Base-by-base conservation (phyloP, 2,888 invertebrate species). In the Conistra vaccinii region DNA sequence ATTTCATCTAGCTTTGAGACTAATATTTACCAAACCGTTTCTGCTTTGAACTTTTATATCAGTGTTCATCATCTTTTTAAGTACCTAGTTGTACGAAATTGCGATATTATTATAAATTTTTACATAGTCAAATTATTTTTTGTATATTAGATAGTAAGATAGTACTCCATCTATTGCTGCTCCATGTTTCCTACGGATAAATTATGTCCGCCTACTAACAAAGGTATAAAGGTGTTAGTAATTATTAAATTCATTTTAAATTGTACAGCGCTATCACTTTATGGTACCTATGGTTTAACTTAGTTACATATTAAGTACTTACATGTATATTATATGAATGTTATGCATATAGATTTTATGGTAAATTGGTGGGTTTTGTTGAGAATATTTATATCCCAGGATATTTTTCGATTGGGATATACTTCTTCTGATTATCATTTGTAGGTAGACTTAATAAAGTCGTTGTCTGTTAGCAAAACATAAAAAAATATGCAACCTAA, bases 161-260 rank as follows among this genome's bases (percentile, higher is more conserved):
- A 48, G 7, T 23, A 53, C 45, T 81, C 61, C 69, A 80, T 69
- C 1, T 58, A 32, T 55, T 42, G 35, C 14, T 80, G 5, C 53
- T 73, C 69, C 23, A 20, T 58, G 48, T 53, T 29, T 17, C 6
- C 4, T 45, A 42, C 68, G n/a, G 68, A 83, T 87, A 73, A 85
- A 78, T 85, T 80, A 87, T 73, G 69, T 62, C 68, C 58, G 61
- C 66, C 75, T 66, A 61, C 76, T 63, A 73, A 75, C 48, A 60
- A 68, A 81, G 77, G 85, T 78, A 84, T 68, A 76, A 85, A 85
- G 80, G 74, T 74, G 85, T 82, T 65, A 42, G 77, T 85, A 82
- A 85, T 87, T 87, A 85, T 83, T 80, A 80, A 82, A 85, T 85
- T 82, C 67, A 80, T 82, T 87, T 72, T 62, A 78, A 80, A 80